phyloP scores from a whole-genome alignment of 2,113 vertebrate species.

The Charadrius vociferus region DNA sequence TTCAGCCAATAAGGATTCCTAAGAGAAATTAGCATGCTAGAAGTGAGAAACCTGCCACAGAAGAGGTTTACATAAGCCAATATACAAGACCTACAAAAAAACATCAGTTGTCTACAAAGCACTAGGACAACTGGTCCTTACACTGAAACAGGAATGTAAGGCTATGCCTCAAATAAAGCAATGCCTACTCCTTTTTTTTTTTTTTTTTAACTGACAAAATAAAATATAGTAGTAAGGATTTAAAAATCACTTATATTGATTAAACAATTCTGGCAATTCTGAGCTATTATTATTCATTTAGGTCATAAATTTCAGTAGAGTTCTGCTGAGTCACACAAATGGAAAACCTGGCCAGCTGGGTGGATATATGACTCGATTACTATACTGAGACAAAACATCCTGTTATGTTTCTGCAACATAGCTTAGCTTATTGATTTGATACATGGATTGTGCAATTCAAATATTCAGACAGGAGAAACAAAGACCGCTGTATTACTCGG shows the following conservation, averaged over 20 bases:
- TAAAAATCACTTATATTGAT: constrained; percentile 42
- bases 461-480: not conserved
- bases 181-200: not conserved
- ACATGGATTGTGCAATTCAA: not conserved
- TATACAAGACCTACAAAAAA: not conserved
- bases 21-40: not conserved
- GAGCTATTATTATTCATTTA: constrained; percentile 13
- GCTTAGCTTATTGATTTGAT: not conserved
- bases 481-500: not conserved
- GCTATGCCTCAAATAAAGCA: not conserved
- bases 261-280: constrained; percentile 22
- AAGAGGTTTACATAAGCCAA: not conserved
- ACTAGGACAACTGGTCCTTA: not conserved
- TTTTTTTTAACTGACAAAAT: not conserved
- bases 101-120: not conserved
- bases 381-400: not conserved
- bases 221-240: constrained; percentile 1
- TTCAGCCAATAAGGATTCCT: not conserved
- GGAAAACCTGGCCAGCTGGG: not conserved
- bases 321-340: constrained; percentile 10
- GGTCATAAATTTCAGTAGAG: not conserved
- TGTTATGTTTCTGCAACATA: not conserved
- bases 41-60: not conserved
- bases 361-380: not conserved
- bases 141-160: not conserved